phyloP scores from a whole-genome alignment of 2,113 vertebrate genomes.

The Cyprinus carpio region DNA sequence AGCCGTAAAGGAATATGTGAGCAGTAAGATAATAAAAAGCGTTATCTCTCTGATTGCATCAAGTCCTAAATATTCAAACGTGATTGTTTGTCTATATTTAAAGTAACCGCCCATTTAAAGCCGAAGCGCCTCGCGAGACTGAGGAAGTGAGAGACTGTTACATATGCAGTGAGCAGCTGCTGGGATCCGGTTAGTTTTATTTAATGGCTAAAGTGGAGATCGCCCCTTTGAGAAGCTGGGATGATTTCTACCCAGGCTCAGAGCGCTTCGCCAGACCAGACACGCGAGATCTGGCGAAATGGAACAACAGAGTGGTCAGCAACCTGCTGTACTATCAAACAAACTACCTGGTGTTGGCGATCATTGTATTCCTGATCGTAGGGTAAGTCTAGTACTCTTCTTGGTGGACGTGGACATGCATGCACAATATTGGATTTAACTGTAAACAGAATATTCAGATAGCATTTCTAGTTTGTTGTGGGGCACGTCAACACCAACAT shows the following conservation, averaged over 20 bases:
- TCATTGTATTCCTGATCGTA: constrained; percentile 82
- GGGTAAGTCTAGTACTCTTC: constrained; percentile 78
- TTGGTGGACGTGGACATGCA: background rate
- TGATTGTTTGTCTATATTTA: background rate
- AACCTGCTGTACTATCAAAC: constrained; percentile 96
- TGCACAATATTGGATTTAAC: background rate
- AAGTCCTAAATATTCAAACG: background rate
- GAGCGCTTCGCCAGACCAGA: constrained; percentile 87
- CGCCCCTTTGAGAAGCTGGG: constrained; percentile 84
- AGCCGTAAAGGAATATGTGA: background rate
- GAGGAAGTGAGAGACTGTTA: background rate
- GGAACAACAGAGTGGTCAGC: constrained; percentile 92
- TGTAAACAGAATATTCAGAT: background rate
- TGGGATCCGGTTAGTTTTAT: background rate
- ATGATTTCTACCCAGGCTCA: constrained; percentile 86
- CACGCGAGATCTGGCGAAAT: constrained; percentile 82
- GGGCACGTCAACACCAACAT: background rate
- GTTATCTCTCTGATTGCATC: background rate
- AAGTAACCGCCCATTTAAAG: constrained; percentile 17
- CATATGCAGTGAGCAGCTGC: background rate
- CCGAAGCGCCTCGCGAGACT: constrained; percentile 27
- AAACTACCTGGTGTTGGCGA: constrained; percentile 84
- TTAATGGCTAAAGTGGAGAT: constrained; percentile 80
- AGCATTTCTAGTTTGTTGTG: background rate
- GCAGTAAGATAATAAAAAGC: background rate